Evolutionary conservation across 2,797 vertebrate genomes (phyloP).

Genomic region (Simalia tracyae): DNA sequence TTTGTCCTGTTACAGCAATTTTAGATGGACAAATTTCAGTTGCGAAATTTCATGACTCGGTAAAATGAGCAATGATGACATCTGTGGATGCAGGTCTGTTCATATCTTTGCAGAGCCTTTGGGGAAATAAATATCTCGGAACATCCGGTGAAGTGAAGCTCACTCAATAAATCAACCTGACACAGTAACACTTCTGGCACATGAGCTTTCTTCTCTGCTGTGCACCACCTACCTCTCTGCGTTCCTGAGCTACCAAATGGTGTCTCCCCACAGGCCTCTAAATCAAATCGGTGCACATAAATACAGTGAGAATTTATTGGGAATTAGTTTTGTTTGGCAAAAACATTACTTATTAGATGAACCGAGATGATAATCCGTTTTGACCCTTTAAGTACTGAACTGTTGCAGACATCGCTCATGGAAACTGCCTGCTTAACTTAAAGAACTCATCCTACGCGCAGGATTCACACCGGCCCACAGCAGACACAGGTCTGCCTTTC

Average conservation of each 20-base stretch:
- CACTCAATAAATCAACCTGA: conserved; percentile 99
- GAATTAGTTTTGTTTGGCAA: conserved; percentile 99
- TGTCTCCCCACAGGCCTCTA: conserved; percentile 98
- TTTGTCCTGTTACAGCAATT: conserved; percentile 82
- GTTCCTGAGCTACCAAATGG: conserved; percentile 98
- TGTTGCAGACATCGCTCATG: conserved; percentile 56
- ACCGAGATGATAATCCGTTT: conserved; percentile 91
- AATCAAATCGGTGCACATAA: conserved; percentile 99
- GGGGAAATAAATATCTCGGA: conserved; percentile 99
- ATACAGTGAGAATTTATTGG: conserved; percentile 99
- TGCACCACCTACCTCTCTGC: conserved; percentile 95
- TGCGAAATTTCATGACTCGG: conserved; percentile 99
- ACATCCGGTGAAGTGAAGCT: conserved; percentile 99
- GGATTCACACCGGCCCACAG: too few relatives aligned
- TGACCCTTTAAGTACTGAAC: conserved; percentile 79
- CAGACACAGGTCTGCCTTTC: background rate
- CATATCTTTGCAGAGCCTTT: conserved; percentile 99
- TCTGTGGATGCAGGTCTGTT: conserved; percentile 99
- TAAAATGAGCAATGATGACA: conserved; percentile 99
- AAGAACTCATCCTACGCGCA: background rate
- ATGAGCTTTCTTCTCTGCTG: conserved; percentile 86
- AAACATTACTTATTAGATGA: conserved; percentile 97
- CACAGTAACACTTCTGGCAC: conserved; percentile 99
- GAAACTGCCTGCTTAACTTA: background rate
- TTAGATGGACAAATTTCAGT: conserved; percentile 86